phyloP scores from a whole-genome alignment of 2,888 invertebrate genomes.

The Cheilosia vulpina region DNA sequence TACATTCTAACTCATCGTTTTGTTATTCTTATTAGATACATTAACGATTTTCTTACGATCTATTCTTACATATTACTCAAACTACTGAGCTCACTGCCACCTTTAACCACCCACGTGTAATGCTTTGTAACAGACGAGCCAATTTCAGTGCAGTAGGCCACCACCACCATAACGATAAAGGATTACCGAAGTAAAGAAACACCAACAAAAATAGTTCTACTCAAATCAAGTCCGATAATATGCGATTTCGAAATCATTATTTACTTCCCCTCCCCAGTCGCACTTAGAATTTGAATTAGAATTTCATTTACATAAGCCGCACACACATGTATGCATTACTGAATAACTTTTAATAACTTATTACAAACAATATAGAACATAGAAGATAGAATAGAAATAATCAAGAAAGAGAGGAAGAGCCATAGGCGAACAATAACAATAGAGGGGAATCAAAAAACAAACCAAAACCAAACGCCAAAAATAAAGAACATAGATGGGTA shows the following conservation, averaged over 20 bases:
- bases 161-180: constrained; percentile 22
- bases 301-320: constrained; percentile 27
- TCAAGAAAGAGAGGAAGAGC: constrained; percentile 52
- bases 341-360: constrained; percentile 55
- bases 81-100: constrained; percentile 24
- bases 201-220: constrained; percentile 1
- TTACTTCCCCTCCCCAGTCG: constrained; percentile 15
- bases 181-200: background rate
- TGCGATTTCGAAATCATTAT: constrained; percentile 27
- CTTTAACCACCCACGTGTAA: background rate
- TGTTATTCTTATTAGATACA: constrained; percentile 1
- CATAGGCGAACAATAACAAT: constrained; percentile 18
- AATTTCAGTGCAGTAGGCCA: constrained; percentile 50
- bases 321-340: constrained; percentile 43
- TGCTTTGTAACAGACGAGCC: background rate
- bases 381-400: constrained; percentile 30
- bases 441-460: constrained; percentile 20
- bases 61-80: background rate
- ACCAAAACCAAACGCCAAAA: constrained; percentile 23
- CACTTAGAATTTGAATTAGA: constrained; percentile 20
- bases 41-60: constrained; percentile 3
- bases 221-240: constrained; percentile 30
- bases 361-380: too few relatives aligned
- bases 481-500: constrained; percentile 32
- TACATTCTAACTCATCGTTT: background rate